A percentile compares a stretch with the other conserved stretches of the same genome.
Conservation (phyloP, 2,113 vertebrate species). For the Pogona vitticeps region DNA sequence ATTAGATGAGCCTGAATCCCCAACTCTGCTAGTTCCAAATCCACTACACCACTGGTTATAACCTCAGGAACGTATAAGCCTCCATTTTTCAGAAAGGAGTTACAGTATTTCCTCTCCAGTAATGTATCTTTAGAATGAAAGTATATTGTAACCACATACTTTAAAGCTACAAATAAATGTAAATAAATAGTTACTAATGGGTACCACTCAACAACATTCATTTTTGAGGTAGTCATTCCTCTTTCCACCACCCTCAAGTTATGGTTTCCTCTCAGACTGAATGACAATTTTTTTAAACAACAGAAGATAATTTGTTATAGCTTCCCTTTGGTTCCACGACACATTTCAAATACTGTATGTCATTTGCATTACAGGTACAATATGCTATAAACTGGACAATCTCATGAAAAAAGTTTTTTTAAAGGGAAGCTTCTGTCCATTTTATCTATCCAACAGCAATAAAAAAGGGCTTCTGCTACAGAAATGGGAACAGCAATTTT, state of each 20-base stretch:
- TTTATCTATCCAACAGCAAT: slow-evolving; percentile 48
- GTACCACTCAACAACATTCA: too few relatives aligned
- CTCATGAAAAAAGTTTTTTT: neutral
- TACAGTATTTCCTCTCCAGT: neutral
- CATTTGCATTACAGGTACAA: neutral
- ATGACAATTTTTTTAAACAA: too few relatives aligned
- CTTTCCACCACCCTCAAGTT: too few relatives aligned
- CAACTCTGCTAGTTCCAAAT: too few relatives aligned
- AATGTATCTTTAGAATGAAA: too few relatives aligned
- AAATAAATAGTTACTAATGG: too few relatives aligned
- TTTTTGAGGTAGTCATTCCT: too few relatives aligned
- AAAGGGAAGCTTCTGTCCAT: slow-evolving; percentile 21
- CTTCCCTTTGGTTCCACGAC: neutral
- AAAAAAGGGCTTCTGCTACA: slow-evolving; percentile 21
- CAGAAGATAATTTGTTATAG: too few relatives aligned
- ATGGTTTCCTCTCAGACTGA: too few relatives aligned
- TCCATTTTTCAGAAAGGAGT: neutral
- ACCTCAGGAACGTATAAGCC: neutral
- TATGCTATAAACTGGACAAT: neutral
- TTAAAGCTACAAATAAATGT: neutral
- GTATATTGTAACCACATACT: neutral
- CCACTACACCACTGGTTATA: too few relatives aligned
- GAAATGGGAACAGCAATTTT: neutral
- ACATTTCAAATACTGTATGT: neutral
- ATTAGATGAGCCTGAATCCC: too few relatives aligned